Conservation (phyloP, 2,888 invertebrate genomes). For the Corbicula japonica region DNA sequence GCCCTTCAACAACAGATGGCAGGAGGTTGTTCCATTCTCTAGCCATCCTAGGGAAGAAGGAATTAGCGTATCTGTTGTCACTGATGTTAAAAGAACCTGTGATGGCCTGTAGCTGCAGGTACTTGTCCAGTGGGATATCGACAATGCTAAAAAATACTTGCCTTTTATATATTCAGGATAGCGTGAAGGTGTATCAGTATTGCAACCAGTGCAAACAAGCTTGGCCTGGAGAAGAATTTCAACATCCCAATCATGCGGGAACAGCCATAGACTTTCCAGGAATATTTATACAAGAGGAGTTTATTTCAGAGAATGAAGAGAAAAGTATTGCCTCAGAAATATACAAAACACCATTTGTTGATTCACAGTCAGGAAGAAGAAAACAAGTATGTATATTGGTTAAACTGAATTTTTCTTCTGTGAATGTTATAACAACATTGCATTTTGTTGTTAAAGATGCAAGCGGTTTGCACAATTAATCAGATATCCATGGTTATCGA, state of each 20-base stretch:
- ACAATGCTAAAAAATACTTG: not conserved
- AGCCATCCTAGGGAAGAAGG: too few species aligned
- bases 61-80: too few species aligned
- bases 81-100: too few species aligned
- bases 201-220: slow-evolving; percentile 73
- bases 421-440: not conserved
- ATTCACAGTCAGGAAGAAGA: slow-evolving; percentile 97
- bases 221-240: slow-evolving; percentile 46
- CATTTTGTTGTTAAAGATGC: not conserved
- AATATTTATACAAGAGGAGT: slow-evolving; percentile 88
- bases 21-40: too few species aligned
- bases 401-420: not conserved
- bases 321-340: slow-evolving; percentile 89
- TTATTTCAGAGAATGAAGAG: slow-evolving; percentile 91
- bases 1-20: too few species aligned
- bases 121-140: too few species aligned
- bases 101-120: too few species aligned
- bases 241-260: slow-evolving; percentile 68
- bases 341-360: slow-evolving; percentile 94
- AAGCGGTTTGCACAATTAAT: too few species aligned
- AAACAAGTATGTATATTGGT: slow-evolving; percentile 91
- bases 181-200: slow-evolving; percentile 52
- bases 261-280: slow-evolving; percentile 80
- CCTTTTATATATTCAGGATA: not conserved
- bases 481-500: too few species aligned